These are phyloP conservation scores for Mystacides longicornis DNA, from an alignment of 2,888 invertebrate species.

Conservation along the genomic window DNA sequence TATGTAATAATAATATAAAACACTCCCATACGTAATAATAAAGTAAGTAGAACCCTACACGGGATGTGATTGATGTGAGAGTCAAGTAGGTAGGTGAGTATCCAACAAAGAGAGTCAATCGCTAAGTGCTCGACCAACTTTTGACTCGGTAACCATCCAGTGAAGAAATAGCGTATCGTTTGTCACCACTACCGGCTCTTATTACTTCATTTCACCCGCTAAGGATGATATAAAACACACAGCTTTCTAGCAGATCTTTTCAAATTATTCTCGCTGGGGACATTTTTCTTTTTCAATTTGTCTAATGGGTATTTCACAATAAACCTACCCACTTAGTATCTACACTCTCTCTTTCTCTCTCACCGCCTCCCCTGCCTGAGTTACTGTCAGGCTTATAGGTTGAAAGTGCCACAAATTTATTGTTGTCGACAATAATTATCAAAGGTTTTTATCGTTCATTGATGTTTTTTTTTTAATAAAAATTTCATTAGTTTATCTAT, in stretches of 20 bases:
- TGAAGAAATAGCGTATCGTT: constrained; percentile 1
- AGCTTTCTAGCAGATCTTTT: neutral
- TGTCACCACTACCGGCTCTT: constrained; percentile 1
- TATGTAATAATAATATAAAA: too few relatives aligned
- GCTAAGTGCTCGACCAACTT: constrained; percentile 2
- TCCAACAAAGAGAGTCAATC: constrained; percentile 1
- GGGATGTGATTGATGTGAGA: constrained; percentile 1
- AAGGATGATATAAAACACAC: constrained; percentile 2
- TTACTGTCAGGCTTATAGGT: too few relatives aligned
- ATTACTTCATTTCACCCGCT: neutral
- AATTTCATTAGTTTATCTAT: too few relatives aligned
- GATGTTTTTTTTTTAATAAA: too few relatives aligned
- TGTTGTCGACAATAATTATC: too few relatives aligned
- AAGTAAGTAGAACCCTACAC: too few relatives aligned
- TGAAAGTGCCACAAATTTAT: too few relatives aligned
- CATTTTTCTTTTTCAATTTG: neutral
- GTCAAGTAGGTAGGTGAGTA: neutral
- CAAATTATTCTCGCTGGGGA: neutral
- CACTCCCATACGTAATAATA: too few relatives aligned
- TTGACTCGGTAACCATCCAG: neutral
- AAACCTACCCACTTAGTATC: neutral
- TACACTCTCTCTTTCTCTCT: too few relatives aligned
- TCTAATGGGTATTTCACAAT: neutral
- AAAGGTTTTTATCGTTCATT: too few relatives aligned
- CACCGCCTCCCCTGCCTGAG: too few relatives aligned